Conservation (phyloP, 2,113 vertebrate species). For the Poeciliopsis retropinna region DNA sequence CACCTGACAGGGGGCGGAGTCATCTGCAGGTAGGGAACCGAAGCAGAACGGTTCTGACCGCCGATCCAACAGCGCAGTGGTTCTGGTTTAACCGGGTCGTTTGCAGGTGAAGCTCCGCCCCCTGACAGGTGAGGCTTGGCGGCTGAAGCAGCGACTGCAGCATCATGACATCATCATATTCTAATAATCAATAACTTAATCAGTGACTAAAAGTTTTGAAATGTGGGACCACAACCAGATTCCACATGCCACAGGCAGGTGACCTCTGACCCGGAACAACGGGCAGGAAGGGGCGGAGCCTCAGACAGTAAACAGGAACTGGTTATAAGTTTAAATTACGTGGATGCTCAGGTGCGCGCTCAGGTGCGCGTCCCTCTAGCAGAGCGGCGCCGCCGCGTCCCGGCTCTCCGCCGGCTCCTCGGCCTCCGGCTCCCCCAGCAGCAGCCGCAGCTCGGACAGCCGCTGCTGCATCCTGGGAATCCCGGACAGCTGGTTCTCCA, state of each 20-base stretch:
- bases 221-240: neutral
- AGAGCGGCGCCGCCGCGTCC: neutral
- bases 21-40: no score
- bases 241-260: neutral
- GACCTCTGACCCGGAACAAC: neutral
- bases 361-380: neutral
- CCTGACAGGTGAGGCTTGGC: neutral
- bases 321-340: neutral
- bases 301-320: neutral
- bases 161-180: neutral
- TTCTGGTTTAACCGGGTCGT: no score
- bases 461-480: constrained; percentile 97
- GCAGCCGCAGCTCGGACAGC: constrained; percentile 91
- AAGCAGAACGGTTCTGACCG: no score
- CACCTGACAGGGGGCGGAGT: neutral
- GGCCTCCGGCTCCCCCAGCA: constrained; percentile 81
- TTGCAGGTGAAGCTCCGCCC: no score
- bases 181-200: neutral
- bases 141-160: neutral
- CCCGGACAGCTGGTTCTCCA: constrained; percentile 94
- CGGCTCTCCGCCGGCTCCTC: neutral
- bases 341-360: neutral
- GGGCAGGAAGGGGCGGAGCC: neutral
- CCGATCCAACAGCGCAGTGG: no score
- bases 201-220: neutral